Base-by-base conservation (phyloP, 2,113 vertebrate genomes). In the Chloroceryle aenea region DNA sequence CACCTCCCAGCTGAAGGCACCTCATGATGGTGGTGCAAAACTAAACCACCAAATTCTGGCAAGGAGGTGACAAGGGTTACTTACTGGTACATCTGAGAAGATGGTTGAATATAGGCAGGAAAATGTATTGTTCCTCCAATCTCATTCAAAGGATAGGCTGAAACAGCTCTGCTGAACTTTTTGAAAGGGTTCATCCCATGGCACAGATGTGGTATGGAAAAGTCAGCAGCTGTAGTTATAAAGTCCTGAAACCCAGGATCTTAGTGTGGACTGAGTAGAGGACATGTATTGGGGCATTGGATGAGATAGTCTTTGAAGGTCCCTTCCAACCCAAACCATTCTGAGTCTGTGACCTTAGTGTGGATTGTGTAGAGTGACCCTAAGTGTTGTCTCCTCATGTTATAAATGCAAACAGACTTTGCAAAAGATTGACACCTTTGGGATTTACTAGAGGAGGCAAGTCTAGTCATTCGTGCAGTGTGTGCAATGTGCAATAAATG, bases 351-450 rank as follows among this genome's bases (percentile, higher is more conserved):
- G 59, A 47, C 56, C 6, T 25, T 59, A 27, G 30, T 12, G 21
- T 7, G 14, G 6, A 21, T 36, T 36, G 14, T 7, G 29, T 8
- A 11, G 19, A 19, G 32, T 29, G 14, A 78, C 14, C 10, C 6
- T 22, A 45, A 22, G 19, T 23, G 47, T 59, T 38, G 32, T 25
- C 15, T 89, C 29, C 48, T 59, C 27, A 5, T 4, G 0, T 22
- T 64, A 19, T 6, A 63, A 34, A 4, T 14, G 18, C 2, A 12
- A 58, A 4, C 3, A 64, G 67, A 45, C 50, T 72, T 82, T 56
- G 19, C 50, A 58, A 71, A 69, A 20, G 14, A 4, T 50, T 2
- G 2, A 15, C 2, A 1, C 15, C 52, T 8, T 1, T 13, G 38
- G 20, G 4, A 8, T 76, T 90, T 27, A 18, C 6, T 34, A 72